A percentile compares a stretch with the other conserved stretches of the same genome.
Evolutionary conservation across 2,888 invertebrate genomes (phyloP).

Genomic region (Drosophila bunnanda): DNA sequence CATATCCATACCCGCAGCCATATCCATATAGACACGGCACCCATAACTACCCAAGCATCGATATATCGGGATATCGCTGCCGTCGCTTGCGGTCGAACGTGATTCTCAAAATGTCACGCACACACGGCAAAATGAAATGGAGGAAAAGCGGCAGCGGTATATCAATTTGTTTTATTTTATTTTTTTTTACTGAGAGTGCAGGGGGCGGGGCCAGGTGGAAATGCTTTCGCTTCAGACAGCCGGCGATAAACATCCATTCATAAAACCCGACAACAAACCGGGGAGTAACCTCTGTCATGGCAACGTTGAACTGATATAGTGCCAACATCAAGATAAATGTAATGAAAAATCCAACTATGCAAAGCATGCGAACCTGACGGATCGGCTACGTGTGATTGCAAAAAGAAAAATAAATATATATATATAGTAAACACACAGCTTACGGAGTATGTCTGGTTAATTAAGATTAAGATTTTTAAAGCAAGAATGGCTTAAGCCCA

Average conservation of each 20-base stretch:
- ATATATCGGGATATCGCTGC: constrained; percentile 53
- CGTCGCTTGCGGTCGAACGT: constrained; percentile 74
- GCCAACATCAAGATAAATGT: constrained; percentile 34
- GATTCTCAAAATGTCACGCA: constrained; percentile 82
- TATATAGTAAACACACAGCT: not conserved
- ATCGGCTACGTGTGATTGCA: constrained; percentile 26
- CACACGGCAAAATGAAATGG: constrained; percentile 42
- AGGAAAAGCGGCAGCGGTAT: constrained; percentile 35
- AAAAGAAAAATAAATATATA: not conserved
- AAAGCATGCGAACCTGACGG: constrained; percentile 9
- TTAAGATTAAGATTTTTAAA: not conserved
- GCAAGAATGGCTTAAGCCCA: not conserved
- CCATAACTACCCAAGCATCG: constrained; percentile 52
- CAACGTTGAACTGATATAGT: constrained; percentile 30
- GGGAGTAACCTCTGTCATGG: constrained; percentile 26
- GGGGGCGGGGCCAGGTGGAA: constrained; percentile 25
- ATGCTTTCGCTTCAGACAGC: constrained; percentile 41
- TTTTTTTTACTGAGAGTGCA: not conserved
- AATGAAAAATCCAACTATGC: constrained; percentile 15
- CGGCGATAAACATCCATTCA: constrained; percentile 69
- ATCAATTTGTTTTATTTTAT: constrained; percentile 38
- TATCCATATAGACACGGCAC: constrained; percentile 40
- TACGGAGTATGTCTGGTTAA: not conserved
- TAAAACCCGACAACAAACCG: constrained; percentile 42
- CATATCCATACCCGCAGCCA: constrained; percentile 28